A percentile compares a stretch with the other conserved stretches of the same genome.
Conservation (phyloP, 2,113 vertebrate species). For the Vireo altiloquus region DNA sequence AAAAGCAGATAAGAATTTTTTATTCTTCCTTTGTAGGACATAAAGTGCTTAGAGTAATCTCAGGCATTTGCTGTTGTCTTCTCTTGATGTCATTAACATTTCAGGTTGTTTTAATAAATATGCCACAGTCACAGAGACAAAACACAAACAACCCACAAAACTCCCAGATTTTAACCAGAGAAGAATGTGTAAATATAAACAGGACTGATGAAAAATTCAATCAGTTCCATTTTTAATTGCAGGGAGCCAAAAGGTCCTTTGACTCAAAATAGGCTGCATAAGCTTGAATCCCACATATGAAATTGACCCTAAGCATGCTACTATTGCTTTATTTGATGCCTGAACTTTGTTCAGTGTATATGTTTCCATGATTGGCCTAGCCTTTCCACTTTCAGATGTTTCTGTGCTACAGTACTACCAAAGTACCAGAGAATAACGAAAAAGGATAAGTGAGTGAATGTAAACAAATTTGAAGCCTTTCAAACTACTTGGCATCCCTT, state of each 20-base stretch:
- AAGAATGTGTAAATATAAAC: constrained; percentile 16
- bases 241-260: background rate
- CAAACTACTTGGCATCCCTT: background rate
- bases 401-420: background rate
- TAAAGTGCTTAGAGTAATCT: background rate
- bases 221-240: background rate
- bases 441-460: background rate
- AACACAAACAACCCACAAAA: background rate
- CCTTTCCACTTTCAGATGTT: background rate
- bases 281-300: background rate
- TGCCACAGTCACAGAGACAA: background rate
- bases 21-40: background rate
- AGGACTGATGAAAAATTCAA: background rate
- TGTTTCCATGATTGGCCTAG: background rate
- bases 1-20: background rate
- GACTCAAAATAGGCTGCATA: background rate
- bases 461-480: background rate
- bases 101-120: background rate
- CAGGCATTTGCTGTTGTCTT: background rate
- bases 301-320: background rate
- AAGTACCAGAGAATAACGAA: background rate
- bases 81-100: background rate
- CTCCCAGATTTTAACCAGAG: background rate
- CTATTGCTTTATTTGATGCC: background rate
- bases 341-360: background rate